These are phyloP conservation scores for Akabosia matsudoensis DNA, from an alignment of 1,140 invertebrate genomes.

Conservation along the genomic window DNA sequence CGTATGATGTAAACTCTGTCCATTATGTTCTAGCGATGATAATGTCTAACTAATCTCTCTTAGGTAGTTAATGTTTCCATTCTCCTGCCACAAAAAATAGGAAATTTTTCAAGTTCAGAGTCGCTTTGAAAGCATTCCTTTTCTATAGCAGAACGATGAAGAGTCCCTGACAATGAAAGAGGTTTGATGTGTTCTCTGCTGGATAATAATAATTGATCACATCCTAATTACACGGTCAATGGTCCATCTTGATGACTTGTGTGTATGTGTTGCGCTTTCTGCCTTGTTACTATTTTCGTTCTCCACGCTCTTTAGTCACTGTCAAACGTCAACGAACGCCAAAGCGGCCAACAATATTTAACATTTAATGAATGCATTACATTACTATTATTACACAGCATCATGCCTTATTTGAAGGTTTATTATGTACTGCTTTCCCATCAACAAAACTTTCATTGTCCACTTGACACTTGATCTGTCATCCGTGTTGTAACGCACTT, in stretches of 20 bases:
- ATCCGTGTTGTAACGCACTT: no score
- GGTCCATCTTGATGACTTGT: neutral
- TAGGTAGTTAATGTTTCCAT: no score
- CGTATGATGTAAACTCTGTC: no score
- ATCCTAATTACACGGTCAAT: slow-evolving; percentile 25
- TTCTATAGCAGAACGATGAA: neutral
- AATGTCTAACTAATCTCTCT: no score
- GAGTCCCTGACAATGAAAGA: neutral
- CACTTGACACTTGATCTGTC: slow-evolving; percentile 12
- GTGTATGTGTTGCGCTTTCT: neutral
- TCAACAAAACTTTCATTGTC: slow-evolving; percentile 17
- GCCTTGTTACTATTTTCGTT: neutral
- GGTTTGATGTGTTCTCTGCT: neutral
- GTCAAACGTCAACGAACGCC: neutral
- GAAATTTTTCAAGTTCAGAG: neutral
- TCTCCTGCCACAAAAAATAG: neutral
- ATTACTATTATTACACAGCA: neutral
- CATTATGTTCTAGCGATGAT: no score
- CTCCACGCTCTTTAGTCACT: neutral
- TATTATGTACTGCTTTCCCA: neutral
- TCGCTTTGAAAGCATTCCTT: neutral
- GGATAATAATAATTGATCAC: slow-evolving; percentile 12
- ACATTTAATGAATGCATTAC: neutral
- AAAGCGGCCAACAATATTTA: neutral
- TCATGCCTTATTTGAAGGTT: neutral